A percentile compares a stretch with the other conserved stretches of the same genome.
Evolutionary conservation across 2,797 vertebrate species (phyloP).

Genomic region (Lacerta bilineata): DNA sequence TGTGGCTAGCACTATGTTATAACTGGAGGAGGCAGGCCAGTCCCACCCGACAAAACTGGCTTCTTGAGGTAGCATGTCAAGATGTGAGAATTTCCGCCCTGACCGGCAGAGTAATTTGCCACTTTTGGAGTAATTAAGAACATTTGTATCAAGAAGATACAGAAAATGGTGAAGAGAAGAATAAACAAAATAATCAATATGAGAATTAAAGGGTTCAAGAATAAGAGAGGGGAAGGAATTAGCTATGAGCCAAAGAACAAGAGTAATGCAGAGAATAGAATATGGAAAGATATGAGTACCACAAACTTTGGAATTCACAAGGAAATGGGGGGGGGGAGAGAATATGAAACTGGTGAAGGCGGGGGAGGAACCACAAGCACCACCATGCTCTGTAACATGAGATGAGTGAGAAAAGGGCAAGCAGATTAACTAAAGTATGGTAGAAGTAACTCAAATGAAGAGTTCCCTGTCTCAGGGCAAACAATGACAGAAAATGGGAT

Average conservation of each 20-base stretch:
- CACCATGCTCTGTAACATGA: not conserved
- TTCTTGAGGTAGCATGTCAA: not conserved
- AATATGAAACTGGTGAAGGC: not conserved
- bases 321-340: not conserved
- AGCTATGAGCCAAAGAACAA: not conserved
- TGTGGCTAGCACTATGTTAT: not conserved
- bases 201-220: not conserved
- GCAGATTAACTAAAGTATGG: not conserved
- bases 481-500: not conserved
- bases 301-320: not conserved
- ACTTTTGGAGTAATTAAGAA: not conserved
- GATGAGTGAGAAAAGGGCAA: not conserved
- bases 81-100: not conserved
- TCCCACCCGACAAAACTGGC: not conserved
- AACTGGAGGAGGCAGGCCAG: not conserved
- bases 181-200: not conserved
- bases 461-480: not conserved
- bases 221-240: not conserved
- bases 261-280: not conserved
- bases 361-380: too few species aligned
- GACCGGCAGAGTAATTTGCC: not conserved
- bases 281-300: not conserved
- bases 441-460: not conserved
- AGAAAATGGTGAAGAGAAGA: not conserved
- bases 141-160: not conserved